Percentiles rank a stretch among this genome's conserved stretches.
phyloP scores from a whole-genome alignment of 2,113 vertebrate species.

The Gobius niger region DNA sequence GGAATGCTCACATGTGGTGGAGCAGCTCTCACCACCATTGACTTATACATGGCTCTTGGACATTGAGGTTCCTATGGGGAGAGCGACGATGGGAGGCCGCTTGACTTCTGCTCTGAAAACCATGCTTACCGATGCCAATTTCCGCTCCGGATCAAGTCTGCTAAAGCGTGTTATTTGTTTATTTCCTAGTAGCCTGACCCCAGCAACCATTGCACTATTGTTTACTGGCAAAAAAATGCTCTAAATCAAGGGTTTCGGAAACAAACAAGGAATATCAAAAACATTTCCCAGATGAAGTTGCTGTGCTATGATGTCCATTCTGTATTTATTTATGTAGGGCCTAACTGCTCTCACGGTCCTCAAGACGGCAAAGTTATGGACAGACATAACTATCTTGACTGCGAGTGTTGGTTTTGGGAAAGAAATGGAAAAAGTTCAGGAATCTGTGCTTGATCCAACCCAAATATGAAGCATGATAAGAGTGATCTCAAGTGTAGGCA shows the following conservation, averaged over 20 bases:
- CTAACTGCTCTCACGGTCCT: conserved; percentile 51
- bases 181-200: conserved; percentile 29
- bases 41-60: conserved; percentile 71
- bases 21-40: conserved; percentile 75
- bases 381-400: conserved; percentile 10
- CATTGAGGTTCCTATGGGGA: conserved; percentile 68
- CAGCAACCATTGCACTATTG: conserved; percentile 62
- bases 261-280: conserved; percentile 62
- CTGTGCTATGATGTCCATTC: conserved; percentile 45
- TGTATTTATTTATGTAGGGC: conserved; percentile 59
- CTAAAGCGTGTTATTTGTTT: conserved; percentile 72
- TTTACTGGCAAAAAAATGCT: conserved; percentile 68
- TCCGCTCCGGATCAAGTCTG: conserved; percentile 60
- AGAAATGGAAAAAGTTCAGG: conserved; percentile 34
- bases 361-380: conserved; percentile 27
- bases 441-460: conserved; percentile 49
- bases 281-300: conserved; percentile 59
- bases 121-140: conserved; percentile 53
- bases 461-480: conserved; percentile 52
- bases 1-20: conserved; percentile 78
- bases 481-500: conserved; percentile 25
- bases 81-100: conserved; percentile 66
- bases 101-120: conserved; percentile 47
- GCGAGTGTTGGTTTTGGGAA: conserved; percentile 17
- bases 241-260: conserved; percentile 66